phyloP scores from a whole-genome alignment of 2,888 invertebrate species.

The Penaeus monodon region DNA sequence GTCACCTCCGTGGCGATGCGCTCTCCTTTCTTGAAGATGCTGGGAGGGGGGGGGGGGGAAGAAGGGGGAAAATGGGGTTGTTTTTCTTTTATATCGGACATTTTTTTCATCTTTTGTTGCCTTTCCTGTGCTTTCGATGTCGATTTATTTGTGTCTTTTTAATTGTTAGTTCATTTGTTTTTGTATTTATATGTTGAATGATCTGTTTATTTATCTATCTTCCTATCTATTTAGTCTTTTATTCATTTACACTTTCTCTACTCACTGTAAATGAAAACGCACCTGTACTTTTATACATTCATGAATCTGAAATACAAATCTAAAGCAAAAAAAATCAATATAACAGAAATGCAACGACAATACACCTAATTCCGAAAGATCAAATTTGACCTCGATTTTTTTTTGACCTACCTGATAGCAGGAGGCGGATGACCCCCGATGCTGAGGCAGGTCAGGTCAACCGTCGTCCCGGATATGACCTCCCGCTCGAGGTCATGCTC shows the following conservation, averaged over 20 bases:
- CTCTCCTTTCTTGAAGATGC: constrained; percentile 45
- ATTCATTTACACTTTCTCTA: no score
- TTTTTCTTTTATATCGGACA: not conserved
- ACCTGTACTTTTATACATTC: no score
- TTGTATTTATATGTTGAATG: no score
- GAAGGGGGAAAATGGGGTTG: not conserved
- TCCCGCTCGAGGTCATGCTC: constrained; percentile 79
- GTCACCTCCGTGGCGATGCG: constrained; percentile 30
- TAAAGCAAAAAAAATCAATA: not conserved
- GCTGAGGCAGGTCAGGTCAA: constrained; percentile 90
- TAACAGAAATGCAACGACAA: not conserved
- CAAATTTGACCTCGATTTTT: not conserved
- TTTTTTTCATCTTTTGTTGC: no score
- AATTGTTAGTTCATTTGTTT: no score
- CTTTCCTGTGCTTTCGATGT: no score
- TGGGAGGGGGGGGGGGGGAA: constrained; percentile 1
- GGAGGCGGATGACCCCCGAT: constrained; percentile 95
- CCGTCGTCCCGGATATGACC: constrained; percentile 80
- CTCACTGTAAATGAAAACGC: no score
- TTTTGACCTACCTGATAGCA: constrained; percentile 88
- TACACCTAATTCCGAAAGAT: not conserved
- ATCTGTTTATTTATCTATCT: no score
- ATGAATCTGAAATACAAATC: not conserved
- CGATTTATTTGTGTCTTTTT: no score
- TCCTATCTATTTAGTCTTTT: no score